Base-by-base conservation (phyloP, 2,797 vertebrate species). In the Rhinophrynus dorsalis region DNA sequence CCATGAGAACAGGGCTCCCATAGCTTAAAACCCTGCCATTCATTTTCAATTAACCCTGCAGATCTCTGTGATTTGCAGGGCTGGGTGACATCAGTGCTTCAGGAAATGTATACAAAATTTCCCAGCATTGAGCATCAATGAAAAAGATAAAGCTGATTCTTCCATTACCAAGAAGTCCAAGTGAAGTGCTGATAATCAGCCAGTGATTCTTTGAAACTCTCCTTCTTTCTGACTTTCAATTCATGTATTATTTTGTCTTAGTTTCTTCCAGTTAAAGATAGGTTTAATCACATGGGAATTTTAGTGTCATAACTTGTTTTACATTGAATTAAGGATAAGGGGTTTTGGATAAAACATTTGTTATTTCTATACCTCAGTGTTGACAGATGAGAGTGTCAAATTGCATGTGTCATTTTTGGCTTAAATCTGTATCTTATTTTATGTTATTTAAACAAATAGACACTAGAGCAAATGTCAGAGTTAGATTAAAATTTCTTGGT, bases 321-420 rank as follows among this genome's bases (percentile, higher is more conserved):
- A 65, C 47, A 67, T 20, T 29, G 38, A 52, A 52, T 24, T 62
- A 66, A 66, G 47, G 45, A 29, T 27, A 66, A 29, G 32, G 45
- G 60, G 15, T 60, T 42, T 60, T 66, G 70, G 70, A 67, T 17
- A 42, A 12, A 52, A 30, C 27, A 29, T 30, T n/a, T 66, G 62
- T 73, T 67, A 59, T 73, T 73, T 54, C 47, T 73, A n/a, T 24
- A 66, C 47, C 55, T 66, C 27, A 21, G 62, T 67, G 70, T 33
- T 45, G 70, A 73, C 70, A 73, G 70, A 73, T 67, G 61, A 26
- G 45, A 66, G 70, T 65, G 70, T 66, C 65, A 33, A 15, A n/a
- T 73, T 73, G 54, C 70, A 35, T 60, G 26, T 59, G 70, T 73
- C 54, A 52, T 60, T 66, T 67, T 66, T 60, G 45, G 62, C 70